Base-by-base conservation (phyloP, 2,888 invertebrate species). In the Drosophila multiciliata region DNA sequence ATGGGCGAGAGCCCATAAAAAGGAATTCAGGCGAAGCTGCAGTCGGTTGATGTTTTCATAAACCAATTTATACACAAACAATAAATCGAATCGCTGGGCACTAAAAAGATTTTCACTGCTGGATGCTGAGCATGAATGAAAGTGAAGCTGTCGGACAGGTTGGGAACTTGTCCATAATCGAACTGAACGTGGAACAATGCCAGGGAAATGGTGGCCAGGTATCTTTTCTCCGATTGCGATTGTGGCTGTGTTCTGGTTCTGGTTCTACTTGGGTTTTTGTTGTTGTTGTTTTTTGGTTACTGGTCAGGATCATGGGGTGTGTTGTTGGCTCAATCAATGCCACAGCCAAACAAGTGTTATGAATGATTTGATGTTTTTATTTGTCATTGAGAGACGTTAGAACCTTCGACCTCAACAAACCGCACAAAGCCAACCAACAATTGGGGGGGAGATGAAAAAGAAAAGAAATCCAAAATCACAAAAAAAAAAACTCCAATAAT, bases 331-430 rank as follows among this genome's bases (percentile, higher is more conserved):
- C 84, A 89, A 86, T 85, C 89, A 85, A 89, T 90, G 88, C 88
- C 90, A 83, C 90, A 84, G 71, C 50, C 63, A 70, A 90, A 89
- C 90, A 87, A 90, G 86, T 87, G 90, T 82, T 80, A 80, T 90
- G 91, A 90, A 87, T 87, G 87, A 87, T 90, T 88, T 88, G 80
- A 87, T 90, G 90, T 90, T 87, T 87, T 90, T 82, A 90, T 90
- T 89, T 87, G 85, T 80, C 66, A 61, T 66, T 75, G 50, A 61
- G 42, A 59, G 77, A 60, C 58, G 53, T 53, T 50, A 38, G 75
- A 69, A 80, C 53, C 78, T 70, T 66, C 65, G 65, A 82, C 80
- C 80, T 83, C 82, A 84, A 83, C 79, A 82, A 82, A 89, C 85
- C 90, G 69, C 90, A 85, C 84, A 90, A 85, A 70, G 64, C 63